Conservation (phyloP, 2,888 invertebrate species). For the Drosophila niveifrons region DNA sequence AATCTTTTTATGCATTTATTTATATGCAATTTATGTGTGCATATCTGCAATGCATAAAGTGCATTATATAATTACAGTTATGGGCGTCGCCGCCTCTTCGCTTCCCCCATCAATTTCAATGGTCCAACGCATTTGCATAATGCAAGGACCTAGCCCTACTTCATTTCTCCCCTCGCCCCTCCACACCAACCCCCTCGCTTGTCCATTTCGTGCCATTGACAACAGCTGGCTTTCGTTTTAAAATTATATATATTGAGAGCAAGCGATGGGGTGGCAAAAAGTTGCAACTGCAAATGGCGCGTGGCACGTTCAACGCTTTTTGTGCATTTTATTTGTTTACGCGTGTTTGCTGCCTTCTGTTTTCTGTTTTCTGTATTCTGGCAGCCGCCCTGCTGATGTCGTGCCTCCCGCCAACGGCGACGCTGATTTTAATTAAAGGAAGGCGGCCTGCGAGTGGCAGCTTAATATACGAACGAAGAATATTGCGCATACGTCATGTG, state of each 20-base stretch:
- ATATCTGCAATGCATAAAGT: constrained; percentile 50
- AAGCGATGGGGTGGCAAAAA: background rate
- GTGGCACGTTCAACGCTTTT: constrained; percentile 21
- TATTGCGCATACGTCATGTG: constrained; percentile 22
- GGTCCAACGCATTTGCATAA: constrained; percentile 70
- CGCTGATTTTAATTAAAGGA: constrained; percentile 26
- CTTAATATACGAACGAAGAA: background rate
- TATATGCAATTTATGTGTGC: constrained; percentile 28
- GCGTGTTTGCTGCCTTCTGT: no score
- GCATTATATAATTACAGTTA: constrained; percentile 76
- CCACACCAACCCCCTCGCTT: no score
- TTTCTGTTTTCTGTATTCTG: background rate
- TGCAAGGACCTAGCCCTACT: constrained; percentile 22
- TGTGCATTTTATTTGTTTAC: background rate
- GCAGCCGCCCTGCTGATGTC: background rate
- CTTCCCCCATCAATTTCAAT: constrained; percentile 72
- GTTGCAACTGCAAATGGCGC: constrained; percentile 36
- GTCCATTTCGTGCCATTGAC: constrained; percentile 1
- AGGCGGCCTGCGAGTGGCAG: constrained; percentile 1
- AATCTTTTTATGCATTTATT: constrained; percentile 21
- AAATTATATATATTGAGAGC: constrained; percentile 7
- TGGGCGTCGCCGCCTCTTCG: constrained; percentile 57
- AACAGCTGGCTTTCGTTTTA: constrained; percentile 26
- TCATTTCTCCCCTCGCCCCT: no score
- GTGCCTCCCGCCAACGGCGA: background rate